Evolutionary conservation across 2,888 invertebrate species (phyloP).

Genomic region (Dynastes grantii): DNA sequence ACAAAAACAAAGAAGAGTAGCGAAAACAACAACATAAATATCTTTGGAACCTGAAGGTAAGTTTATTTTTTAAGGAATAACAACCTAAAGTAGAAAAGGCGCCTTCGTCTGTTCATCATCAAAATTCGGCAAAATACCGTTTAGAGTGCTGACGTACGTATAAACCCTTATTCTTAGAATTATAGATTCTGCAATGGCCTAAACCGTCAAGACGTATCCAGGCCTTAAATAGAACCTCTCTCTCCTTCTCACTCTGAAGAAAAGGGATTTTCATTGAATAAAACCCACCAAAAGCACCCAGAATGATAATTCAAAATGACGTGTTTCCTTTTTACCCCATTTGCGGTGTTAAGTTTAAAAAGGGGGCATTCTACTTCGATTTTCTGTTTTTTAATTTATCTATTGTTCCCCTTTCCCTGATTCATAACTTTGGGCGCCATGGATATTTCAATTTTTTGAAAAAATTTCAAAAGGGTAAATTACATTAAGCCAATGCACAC

Average conservation of each 20-base stretch:
- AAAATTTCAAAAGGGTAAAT: no score
- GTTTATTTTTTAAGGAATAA: constrained; percentile 31
- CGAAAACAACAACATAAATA: constrained; percentile 31
- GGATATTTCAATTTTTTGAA: no score
- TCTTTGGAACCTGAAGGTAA: constrained; percentile 1
- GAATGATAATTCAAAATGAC: constrained; percentile 29
- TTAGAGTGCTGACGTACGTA: background rate
- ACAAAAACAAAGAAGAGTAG: background rate
- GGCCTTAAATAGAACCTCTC: background rate
- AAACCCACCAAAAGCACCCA: constrained; percentile 1
- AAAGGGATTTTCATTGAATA: constrained; percentile 37
- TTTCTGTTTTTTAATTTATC: no score
- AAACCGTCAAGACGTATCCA: background rate
- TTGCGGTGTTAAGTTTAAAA: background rate
- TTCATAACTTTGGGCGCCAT: no score
- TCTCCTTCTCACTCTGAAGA: background rate
- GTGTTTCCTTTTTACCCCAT: no score
- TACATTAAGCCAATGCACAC: background rate
- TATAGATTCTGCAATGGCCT: constrained; percentile 2
- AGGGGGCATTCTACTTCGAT: constrained; percentile 8
- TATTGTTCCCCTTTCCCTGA: no score
- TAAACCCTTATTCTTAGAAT: constrained; percentile 24
- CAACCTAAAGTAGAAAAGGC: background rate
- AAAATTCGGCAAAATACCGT: constrained; percentile 28
- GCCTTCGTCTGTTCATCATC: constrained; percentile 21